Evolutionary conservation across 2,888 invertebrate species (phyloP).

Genomic region (Scotopteryx bipunctaria): DNA sequence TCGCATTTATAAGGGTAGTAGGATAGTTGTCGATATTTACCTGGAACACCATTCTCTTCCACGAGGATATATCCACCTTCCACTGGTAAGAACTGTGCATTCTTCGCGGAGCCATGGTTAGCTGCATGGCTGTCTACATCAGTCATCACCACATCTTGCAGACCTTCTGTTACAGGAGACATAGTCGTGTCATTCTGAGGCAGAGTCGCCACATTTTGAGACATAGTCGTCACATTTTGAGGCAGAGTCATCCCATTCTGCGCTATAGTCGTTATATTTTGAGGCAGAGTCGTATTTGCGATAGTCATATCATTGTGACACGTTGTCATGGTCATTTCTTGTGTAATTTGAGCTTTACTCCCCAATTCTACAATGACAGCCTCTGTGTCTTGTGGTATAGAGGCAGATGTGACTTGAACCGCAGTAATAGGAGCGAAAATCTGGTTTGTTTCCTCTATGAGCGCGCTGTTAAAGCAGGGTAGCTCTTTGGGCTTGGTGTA

Average conservation of each 20-base stretch:
- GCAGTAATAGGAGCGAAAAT: conserved; percentile 70
- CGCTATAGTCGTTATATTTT: conserved; percentile 9
- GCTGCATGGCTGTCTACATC: conserved; percentile 53
- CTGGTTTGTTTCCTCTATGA: conserved; percentile 70
- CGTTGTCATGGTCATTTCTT: conserved; percentile 6
- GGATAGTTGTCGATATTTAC: conserved; percentile 43
- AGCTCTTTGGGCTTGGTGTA: conserved; percentile 50
- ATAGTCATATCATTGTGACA: conserved; percentile 14
- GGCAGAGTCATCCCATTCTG: conserved; percentile 23
- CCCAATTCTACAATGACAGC: conserved; percentile 64
- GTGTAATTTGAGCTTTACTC: conserved; percentile 13
- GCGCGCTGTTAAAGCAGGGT: conserved; percentile 66
- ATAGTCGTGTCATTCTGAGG: conserved; percentile 6
- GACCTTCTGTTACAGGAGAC: conserved; percentile 8
- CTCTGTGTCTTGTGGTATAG: conserved; percentile 51
- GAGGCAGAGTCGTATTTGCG: too few relatives aligned
- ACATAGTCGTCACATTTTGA: conserved; percentile 6
- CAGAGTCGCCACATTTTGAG: conserved; percentile 14
- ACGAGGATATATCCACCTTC: conserved; percentile 74
- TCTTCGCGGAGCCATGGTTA: conserved; percentile 54
- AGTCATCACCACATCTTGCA: conserved; percentile 59
- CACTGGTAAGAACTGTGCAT: conserved; percentile 65
- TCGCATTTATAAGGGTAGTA: too few relatives aligned
- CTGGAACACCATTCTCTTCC: conserved; percentile 51
- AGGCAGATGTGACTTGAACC: conserved; percentile 52